Evolutionary conservation across 2,113 vertebrate species (phyloP), one percentile per base, ranked within the genome.

Genomic region (Amphiprion percula): DNA sequence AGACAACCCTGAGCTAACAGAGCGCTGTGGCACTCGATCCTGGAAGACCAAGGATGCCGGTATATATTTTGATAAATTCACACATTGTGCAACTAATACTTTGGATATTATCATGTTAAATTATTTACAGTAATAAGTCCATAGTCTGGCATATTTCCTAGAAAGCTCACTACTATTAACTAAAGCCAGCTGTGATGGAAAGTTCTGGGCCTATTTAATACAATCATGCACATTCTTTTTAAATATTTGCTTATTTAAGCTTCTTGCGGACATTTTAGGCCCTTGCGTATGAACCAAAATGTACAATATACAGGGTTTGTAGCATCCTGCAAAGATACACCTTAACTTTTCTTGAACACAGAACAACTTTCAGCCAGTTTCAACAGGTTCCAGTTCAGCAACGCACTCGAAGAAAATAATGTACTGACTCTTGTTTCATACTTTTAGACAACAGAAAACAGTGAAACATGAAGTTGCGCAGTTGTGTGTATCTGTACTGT

Each of bases 1-100:
- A 58, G 24, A 58, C 70, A 68, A 47, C 56, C 39, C 68, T 24
- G 37, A 68, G 54, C 62, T 65, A 44, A 60, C 30, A 24, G 15
- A 41, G 56, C 30, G 23, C 52, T n/a, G 16, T 17, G 41, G 26
- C 30, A 12, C 53, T 65, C 37, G 0, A 54, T 54, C 15, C 50
- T 33, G 56, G 68, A 44, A 44, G 21, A 53, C 16, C 23, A 75
- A 23, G 14, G 10, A 41, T 10, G 28, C 0, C 4, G 4, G 44
- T 1, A 26, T 26, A 26, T 33, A 33, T 33, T 50, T 50, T 4
- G 19, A n/a, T 58, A 28, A 65, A 60, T 60, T 10, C 28, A 58
- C 47, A 58, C 49, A 12, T 50, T 30, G 10, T 28, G 44, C 44
- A 70, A 47, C 11, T 39, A 6, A 37, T 16, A 30, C 12, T 9